Evolutionary conservation across 1,140 invertebrate genomes (phyloP).

Genomic region (Branchinecta lynchi): DNA sequence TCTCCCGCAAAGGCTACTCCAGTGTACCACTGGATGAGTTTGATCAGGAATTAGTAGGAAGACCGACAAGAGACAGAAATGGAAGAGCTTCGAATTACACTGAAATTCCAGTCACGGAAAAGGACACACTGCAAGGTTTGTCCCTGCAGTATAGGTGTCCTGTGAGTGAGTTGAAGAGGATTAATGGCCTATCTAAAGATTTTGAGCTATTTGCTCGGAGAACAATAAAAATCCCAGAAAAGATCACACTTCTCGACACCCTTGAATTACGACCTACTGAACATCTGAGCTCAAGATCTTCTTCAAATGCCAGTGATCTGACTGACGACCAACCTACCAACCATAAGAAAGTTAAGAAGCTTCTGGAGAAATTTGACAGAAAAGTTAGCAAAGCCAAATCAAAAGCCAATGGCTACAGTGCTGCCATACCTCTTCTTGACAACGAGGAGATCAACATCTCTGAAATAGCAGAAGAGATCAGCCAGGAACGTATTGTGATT

Average conservation of each 20-base stretch:
- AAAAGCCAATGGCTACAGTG: neutral
- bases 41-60: no score
- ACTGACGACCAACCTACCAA: neutral
- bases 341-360: neutral
- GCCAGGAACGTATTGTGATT: neutral
- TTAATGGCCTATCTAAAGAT: neutral
- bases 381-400: neutral
- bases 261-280: neutral
- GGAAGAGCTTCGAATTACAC: neutral
- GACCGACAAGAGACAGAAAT: no score
- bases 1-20: no score
- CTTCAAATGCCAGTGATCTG: neutral
- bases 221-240: slow-evolving; percentile 3
- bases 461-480: slow-evolving; percentile 7
- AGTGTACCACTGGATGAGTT: no score
- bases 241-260: neutral
- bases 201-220: slow-evolving; percentile 7
- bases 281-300: neutral
- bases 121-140: neutral
- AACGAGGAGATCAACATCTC: neutral
- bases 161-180: neutral
- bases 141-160: neutral
- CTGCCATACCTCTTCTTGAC: neutral
- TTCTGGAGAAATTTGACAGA: neutral
- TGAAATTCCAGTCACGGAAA: neutral